Evolutionary conservation across 2,113 vertebrate species (phyloP).

Genomic region (Salvelinus alpinus): DNA sequence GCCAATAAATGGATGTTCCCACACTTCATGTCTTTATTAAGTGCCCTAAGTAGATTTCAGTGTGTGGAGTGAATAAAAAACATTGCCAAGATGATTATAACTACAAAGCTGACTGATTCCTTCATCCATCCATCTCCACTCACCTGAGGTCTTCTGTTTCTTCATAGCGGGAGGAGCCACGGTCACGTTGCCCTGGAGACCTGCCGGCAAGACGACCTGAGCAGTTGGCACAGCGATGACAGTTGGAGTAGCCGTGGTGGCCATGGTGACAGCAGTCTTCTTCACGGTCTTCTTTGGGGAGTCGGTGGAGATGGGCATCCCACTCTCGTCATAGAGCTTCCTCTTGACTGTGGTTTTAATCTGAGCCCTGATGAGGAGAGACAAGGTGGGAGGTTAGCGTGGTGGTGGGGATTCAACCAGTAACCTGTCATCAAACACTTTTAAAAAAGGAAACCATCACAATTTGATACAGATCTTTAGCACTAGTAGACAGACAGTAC

Average conservation of each 20-base stretch:
- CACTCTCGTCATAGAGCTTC: slow-evolving; percentile 82
- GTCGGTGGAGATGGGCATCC: slow-evolving; percentile 68
- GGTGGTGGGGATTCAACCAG: not conserved
- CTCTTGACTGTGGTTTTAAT: slow-evolving; percentile 82
- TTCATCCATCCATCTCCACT: slow-evolving; percentile 9
- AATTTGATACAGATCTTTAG: not conserved
- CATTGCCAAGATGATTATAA: too few relatives aligned
- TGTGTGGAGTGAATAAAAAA: too few relatives aligned
- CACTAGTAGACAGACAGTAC: not conserved
- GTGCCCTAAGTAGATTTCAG: too few relatives aligned
- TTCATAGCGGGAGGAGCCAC: slow-evolving; percentile 63
- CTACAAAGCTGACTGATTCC: too few relatives aligned
- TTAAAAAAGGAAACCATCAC: not conserved
- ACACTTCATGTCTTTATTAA: too few relatives aligned
- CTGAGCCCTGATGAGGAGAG: slow-evolving; percentile 70
- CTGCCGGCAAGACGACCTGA: slow-evolving; percentile 57
- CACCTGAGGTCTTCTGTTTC: slow-evolving; percentile 83
- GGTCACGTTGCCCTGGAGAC: slow-evolving; percentile 50
- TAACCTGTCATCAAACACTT: not conserved
- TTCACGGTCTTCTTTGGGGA: slow-evolving; percentile 77
- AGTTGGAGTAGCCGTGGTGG: slow-evolving; percentile 36
- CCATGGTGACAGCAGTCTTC: slow-evolving; percentile 60
- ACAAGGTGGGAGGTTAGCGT: not conserved
- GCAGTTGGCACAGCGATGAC: slow-evolving; percentile 50
- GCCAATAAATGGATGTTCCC: too few relatives aligned